These are phyloP conservation scores for Diarsia rubi DNA, from an alignment of 2,888 invertebrate species.

Conservation along the genomic window DNA sequence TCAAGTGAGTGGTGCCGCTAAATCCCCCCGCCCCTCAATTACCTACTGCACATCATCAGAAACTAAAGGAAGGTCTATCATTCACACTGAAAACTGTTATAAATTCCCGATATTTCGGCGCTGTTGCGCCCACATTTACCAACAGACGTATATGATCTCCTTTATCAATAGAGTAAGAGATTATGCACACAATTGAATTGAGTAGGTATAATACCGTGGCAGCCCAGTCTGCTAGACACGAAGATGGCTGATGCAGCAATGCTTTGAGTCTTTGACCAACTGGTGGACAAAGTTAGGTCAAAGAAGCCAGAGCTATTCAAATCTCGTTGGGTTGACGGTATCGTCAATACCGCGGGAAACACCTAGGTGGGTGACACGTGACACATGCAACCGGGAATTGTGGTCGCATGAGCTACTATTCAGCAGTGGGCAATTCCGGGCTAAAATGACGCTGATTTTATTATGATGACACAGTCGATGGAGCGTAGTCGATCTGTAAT, in stretches of 20 bases:
- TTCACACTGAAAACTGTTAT: too few species aligned
- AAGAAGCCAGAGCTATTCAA: neutral
- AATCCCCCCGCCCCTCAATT: neutral
- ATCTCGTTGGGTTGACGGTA: neutral
- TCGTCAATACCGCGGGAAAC: neutral
- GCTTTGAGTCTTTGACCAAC: neutral
- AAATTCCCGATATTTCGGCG: too few species aligned
- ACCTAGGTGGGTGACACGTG: neutral
- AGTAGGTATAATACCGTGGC: neutral
- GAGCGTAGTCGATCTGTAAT: neutral
- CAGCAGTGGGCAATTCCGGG: neutral
- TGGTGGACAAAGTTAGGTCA: neutral
- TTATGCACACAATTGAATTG: neutral
- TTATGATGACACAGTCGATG: neutral
- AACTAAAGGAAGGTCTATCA: too few species aligned
- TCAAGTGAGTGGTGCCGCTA: neutral
- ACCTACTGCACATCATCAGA: neutral
- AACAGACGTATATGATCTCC: neutral
- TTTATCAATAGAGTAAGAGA: neutral
- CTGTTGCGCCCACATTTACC: too few species aligned
- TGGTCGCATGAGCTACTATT: too few species aligned
- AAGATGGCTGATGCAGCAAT: neutral
- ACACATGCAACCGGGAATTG: neutral
- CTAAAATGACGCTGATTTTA: neutral
- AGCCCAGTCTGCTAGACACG: neutral